These are phyloP conservation scores for Drosophila leonis DNA, from an alignment of 2,888 invertebrate genomes.

Conservation along the genomic window DNA sequence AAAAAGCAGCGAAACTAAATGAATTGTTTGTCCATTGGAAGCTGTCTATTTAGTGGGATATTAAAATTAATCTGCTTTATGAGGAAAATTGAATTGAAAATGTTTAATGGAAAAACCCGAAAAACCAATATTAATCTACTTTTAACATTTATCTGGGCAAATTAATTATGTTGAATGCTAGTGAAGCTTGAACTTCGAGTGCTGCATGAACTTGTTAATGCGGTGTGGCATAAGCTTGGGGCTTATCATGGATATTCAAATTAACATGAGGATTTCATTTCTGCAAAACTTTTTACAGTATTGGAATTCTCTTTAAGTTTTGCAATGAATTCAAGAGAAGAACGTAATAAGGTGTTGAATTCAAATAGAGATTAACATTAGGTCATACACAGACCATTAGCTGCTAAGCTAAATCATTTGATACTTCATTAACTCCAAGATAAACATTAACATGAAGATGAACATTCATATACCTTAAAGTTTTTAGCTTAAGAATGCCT, in stretches of 20 bases:
- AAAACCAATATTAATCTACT: conserved; percentile 29
- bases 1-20: conserved; percentile 19
- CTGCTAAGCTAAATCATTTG: no score
- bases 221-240: not conserved
- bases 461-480: no score
- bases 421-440: no score
- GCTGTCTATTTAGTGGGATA: conserved; percentile 31
- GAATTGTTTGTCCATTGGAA: conserved; percentile 56
- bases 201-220: not conserved
- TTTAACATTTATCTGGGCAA: conserved; percentile 5
- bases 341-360: no score
- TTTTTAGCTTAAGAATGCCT: no score
- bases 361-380: no score
- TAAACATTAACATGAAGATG: no score
- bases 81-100: conserved; percentile 34
- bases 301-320: not conserved
- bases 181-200: not conserved
- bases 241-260: not conserved
- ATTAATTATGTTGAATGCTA: not conserved
- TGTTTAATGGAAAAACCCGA: conserved; percentile 15
- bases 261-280: not conserved
- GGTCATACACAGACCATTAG: no score
- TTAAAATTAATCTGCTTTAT: conserved; percentile 51
- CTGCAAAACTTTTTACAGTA: not conserved
- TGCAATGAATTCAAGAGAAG: not conserved